phyloP scores from a whole-genome alignment of 2,113 vertebrate species.

The Cisticola juncidis region DNA sequence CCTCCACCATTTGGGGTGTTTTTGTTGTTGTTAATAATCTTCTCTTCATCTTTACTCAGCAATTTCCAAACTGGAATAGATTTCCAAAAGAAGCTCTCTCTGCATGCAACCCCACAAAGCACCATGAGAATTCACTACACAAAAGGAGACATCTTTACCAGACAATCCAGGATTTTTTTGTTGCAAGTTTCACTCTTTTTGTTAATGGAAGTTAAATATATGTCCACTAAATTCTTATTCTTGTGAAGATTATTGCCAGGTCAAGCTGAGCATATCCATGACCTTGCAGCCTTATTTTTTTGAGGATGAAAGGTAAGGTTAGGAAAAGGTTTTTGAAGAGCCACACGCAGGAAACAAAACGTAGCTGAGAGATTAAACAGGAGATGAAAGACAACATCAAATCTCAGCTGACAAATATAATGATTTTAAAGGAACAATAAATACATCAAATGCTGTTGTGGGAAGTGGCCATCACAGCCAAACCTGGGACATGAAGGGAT shows the following conservation, averaged over 20 bases:
- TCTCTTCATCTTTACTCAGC: background rate
- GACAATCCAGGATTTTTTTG: background rate
- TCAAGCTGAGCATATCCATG: background rate
- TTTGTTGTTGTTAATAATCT: background rate
- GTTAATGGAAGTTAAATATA: background rate
- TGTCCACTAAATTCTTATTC: background rate
- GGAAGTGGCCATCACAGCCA: background rate
- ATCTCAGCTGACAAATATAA: background rate
- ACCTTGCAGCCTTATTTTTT: background rate
- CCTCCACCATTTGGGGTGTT: background rate
- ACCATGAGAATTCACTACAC: rapidly evolving
- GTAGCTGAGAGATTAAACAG: background rate
- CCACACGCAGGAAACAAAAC: background rate
- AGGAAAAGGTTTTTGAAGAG: background rate
- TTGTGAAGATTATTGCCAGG: background rate
- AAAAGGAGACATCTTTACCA: background rate
- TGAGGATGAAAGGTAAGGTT: background rate
- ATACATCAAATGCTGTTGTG: background rate
- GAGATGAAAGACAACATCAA: background rate
- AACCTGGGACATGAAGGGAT: background rate
- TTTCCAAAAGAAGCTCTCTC: background rate
- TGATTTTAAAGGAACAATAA: too few species aligned
- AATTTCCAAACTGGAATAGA: background rate
- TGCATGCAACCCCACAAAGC: background rate
- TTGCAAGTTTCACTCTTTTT: background rate